Percentiles rank a stretch among this genome's conserved stretches.
phyloP scores from a whole-genome alignment of 2,888 invertebrate species.

The Tortrix viridana region DNA sequence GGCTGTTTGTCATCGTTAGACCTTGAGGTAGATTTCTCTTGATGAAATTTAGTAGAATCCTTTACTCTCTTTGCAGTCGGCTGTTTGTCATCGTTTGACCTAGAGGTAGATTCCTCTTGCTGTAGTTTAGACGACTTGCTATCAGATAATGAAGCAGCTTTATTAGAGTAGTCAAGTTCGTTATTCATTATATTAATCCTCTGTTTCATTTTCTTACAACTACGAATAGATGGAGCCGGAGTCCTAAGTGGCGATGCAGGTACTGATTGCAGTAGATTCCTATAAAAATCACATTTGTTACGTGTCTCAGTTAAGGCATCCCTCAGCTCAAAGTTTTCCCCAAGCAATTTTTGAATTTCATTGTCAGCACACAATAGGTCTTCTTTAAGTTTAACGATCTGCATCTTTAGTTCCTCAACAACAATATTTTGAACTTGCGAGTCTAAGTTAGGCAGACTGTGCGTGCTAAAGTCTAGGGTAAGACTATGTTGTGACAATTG shows the following conservation, averaged over 20 bases:
- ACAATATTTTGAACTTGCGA: not conserved
- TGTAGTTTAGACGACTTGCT: too few relatives aligned
- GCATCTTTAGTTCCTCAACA: not conserved
- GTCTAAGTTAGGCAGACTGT: not conserved
- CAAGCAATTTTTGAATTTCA: not conserved
- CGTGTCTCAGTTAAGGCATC: not conserved
- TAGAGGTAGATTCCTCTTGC: too few relatives aligned
- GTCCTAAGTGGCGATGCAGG: not conserved
- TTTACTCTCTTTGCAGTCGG: too few relatives aligned
- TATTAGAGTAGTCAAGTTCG: too few relatives aligned
- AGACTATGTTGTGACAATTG: not conserved
- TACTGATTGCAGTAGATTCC: not conserved
- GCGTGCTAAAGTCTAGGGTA: not conserved
- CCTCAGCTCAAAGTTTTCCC: not conserved
- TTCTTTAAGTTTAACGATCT: not conserved
- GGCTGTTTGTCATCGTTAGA: too few relatives aligned
- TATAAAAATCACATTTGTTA: slow-evolving; percentile 1
- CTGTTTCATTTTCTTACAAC: not conserved
- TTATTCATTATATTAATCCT: not conserved
- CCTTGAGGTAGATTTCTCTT: too few relatives aligned
- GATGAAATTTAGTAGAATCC: too few relatives aligned
- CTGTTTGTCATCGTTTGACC: too few relatives aligned
- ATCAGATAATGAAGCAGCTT: too few relatives aligned
- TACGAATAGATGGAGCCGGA: not conserved
- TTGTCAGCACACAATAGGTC: not conserved